Conservation (phyloP, 2,113 vertebrate genomes). For the Natator depressus region DNA sequence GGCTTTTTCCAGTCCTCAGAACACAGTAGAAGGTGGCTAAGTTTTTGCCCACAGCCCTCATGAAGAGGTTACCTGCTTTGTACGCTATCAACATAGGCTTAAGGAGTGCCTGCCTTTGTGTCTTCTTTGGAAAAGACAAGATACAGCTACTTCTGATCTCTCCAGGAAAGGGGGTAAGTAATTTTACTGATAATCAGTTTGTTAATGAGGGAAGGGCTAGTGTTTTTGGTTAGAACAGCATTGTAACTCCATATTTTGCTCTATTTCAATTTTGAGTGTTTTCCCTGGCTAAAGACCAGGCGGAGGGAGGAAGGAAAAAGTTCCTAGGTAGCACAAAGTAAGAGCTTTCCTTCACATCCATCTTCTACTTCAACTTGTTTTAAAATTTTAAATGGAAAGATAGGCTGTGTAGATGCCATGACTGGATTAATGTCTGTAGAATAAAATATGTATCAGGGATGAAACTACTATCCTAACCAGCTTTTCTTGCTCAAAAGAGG, state of each 20-base stretch:
- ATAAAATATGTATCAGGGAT: too few relatives aligned
- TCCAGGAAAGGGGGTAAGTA: not conserved
- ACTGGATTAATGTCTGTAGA: rapidly evolving
- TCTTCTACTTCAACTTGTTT: rapidly evolving
- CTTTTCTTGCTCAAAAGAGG: not conserved
- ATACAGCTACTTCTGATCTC: rapidly evolving
- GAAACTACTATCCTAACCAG: not conserved
- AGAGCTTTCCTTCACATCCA: not conserved
- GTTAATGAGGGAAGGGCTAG: not conserved
- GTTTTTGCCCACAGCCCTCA: not conserved
- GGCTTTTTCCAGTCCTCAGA: not conserved
- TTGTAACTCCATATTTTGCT: not conserved
- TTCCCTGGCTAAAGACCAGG: not conserved
- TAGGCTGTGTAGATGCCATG: not conserved
- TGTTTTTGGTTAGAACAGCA: not conserved
- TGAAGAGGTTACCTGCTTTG: not conserved
- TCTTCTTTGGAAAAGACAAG: rapidly evolving
- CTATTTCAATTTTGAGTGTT: not conserved
- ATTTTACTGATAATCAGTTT: rapidly evolving
- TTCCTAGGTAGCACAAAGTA: rapidly evolving
- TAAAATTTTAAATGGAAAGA: not conserved
- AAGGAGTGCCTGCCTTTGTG: too few relatives aligned
- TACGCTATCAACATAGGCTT: not conserved
- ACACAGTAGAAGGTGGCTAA: not conserved
- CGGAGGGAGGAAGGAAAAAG: not conserved